Evolutionary conservation across 2,113 vertebrate species (phyloP).

Genomic region (Oceanodroma tethys): DNA sequence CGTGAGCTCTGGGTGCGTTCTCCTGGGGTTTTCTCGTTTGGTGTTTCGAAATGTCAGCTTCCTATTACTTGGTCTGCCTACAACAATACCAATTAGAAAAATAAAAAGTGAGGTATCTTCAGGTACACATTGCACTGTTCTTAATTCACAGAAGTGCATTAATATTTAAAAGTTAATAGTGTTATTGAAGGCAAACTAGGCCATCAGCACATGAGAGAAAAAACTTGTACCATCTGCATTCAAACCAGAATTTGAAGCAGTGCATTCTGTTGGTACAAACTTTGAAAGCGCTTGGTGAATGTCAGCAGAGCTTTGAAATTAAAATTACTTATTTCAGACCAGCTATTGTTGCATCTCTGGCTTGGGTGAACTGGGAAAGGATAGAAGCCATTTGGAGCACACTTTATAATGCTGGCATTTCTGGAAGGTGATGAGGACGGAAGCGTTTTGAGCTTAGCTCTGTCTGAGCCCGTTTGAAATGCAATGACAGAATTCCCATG

Average conservation of each 20-base stretch:
- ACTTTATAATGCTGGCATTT: constrained; percentile 32
- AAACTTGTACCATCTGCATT: constrained; percentile 26
- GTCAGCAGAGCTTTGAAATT: constrained; percentile 70
- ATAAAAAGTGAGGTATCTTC: neutral
- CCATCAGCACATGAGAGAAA: constrained; percentile 16
- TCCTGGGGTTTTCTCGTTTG: neutral
- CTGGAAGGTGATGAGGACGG: neutral
- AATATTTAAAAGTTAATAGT: constrained; percentile 56
- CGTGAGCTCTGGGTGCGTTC: neutral
- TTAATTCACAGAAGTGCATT: constrained; percentile 43
- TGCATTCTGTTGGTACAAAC: constrained; percentile 54
- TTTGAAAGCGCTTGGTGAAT: constrained; percentile 61
- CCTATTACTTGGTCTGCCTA: neutral
- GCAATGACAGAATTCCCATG: neutral
- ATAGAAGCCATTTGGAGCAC: constrained; percentile 48
- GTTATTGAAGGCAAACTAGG: constrained; percentile 37
- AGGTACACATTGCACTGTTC: constrained; percentile 31
- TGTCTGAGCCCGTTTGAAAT: constrained; percentile 7
- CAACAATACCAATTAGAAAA: constrained; percentile 38
- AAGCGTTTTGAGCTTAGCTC: neutral
- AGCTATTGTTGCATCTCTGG: constrained; percentile 33
- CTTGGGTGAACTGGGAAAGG: constrained; percentile 42
- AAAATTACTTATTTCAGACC: constrained; percentile 42
- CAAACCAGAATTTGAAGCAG: constrained; percentile 26
- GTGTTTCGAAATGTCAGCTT: constrained; percentile 42